Conservation (phyloP, 2,797 vertebrate species). For the Acestrorhynchus altus region DNA sequence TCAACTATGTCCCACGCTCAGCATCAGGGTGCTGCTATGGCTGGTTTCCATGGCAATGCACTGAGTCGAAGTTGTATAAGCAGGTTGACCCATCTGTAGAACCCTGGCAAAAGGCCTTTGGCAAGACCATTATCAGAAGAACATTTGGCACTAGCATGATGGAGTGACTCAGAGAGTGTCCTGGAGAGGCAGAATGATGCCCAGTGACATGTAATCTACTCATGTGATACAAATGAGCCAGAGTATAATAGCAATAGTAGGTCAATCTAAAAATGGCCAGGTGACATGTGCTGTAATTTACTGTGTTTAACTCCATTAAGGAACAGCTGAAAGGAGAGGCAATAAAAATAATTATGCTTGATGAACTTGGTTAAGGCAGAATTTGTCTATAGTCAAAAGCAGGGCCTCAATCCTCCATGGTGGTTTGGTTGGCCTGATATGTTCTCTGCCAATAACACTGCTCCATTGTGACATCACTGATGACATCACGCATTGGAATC, state of each 20-base stretch:
- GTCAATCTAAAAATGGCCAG: conserved; percentile 19
- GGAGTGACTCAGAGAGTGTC: neutral
- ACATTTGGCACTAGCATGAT: neutral
- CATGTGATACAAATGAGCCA: neutral
- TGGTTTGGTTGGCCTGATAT: no score
- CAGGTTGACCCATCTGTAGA: conserved; percentile 7
- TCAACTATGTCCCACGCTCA: conserved; percentile 11
- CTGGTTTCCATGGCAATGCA: conserved; percentile 45
- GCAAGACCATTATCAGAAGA: neutral
- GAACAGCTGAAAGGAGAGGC: no score
- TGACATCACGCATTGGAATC: no score
- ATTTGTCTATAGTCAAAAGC: no score
- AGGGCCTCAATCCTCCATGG: no score
- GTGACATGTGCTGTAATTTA: no score
- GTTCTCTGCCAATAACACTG: no score
- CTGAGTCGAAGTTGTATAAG: conserved; percentile 7
- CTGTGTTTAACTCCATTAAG: no score
- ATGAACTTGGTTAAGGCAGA: no score
- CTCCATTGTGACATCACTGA: no score
- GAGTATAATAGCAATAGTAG: neutral
- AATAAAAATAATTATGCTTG: no score
- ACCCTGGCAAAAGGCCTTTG: neutral
- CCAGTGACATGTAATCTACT: neutral
- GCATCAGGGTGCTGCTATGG: conserved; percentile 43
- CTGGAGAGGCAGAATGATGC: neutral